These are phyloP conservation scores for Cetoscarus ocellatus DNA, from an alignment of 2,797 vertebrate genomes.

Conservation along the genomic window DNA sequence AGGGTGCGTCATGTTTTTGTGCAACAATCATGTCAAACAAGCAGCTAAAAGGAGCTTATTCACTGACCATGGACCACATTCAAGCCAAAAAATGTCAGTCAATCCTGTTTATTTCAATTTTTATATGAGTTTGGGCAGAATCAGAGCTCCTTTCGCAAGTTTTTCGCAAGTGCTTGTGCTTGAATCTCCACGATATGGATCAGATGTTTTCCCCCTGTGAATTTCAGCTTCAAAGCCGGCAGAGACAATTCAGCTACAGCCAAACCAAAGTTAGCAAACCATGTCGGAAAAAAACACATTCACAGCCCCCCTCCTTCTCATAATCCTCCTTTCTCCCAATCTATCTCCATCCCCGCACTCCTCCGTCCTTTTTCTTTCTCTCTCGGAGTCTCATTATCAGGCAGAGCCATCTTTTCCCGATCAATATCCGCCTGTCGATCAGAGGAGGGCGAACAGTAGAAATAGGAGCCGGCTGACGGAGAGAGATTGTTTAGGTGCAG, in stretches of 20 bases:
- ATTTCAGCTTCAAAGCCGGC: slow-evolving; percentile 65
- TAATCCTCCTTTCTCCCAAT: slow-evolving; percentile 68
- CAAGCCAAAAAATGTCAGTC: slow-evolving; percentile 13
- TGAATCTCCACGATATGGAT: slow-evolving; percentile 60
- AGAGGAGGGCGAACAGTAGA: slow-evolving; percentile 34
- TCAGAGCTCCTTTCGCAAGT: slow-evolving; percentile 24
- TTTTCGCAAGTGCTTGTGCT: slow-evolving; percentile 24
- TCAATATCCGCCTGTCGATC: slow-evolving; percentile 77
- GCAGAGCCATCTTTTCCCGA: slow-evolving; percentile 63
- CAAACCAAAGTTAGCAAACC: slow-evolving; percentile 66
- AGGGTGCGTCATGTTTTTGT: slow-evolving; percentile 15
- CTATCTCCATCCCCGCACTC: slow-evolving; percentile 50
- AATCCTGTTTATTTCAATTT: slow-evolving; percentile 52
- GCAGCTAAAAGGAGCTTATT: too few relatives aligned
- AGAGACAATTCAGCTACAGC: slow-evolving; percentile 50
- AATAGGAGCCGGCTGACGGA: slow-evolving; percentile 1
- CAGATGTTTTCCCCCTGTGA: slow-evolving; percentile 65
- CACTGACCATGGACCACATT: too few relatives aligned
- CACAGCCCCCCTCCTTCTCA: slow-evolving; percentile 30
- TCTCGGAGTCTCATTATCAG: slow-evolving; percentile 73
- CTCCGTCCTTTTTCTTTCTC: slow-evolving; percentile 43
- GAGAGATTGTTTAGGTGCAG: slow-evolving; percentile 14
- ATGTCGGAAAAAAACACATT: slow-evolving; percentile 60
- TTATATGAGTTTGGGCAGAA: slow-evolving; percentile 13
- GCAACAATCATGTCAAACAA: slow-evolving; percentile 25